Base-by-base conservation (phyloP, 2,113 vertebrate species). In the Rhynchomys soricoides region DNA sequence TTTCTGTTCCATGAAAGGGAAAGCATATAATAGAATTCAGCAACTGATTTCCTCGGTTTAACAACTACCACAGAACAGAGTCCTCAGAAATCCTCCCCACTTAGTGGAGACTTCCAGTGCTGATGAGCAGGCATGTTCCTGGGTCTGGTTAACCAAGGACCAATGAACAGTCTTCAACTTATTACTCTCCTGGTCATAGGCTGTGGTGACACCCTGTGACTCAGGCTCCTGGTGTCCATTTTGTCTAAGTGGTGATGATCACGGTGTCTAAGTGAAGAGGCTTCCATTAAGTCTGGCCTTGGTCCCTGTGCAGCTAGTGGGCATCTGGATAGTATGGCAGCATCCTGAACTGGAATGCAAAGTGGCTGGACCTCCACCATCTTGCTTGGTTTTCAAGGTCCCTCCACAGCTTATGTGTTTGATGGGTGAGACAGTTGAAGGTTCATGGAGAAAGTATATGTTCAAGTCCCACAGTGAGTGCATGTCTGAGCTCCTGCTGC, bases 1-100 rank as follows among this genome's bases (percentile, higher is more conserved):
- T 93, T 96, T 95, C 88, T 95, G 91, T 89, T 92, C 95, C 93
- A 95, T 90, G 96, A 96, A 95, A 95, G 40, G 62, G 93, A 89
- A 93, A 97, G 57, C 12, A 78, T 92, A 92, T 94, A 89, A 95
- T 48, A 95, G 71, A 95, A 96, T 81, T 93, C 93, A 96, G 93
- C 95, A 95, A 95, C 90, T 78, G 90, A 82, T 48, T 37, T 91
- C 5, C 52, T 55, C 68, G 90, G 59, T 83, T 62, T 89, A 93
- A 75, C 91, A 88, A 70, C n/a, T 40, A 37, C 37, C 29, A n/a
- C 75, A 50, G 79, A 93, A 71, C n/a, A 29, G n/a, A n/a, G 86
- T 86, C 11, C 4, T 5, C 22, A 78, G 68, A 50, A 73, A 48
- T 48, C 87, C 50, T 91, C n/a, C 50, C 31, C 2, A 29, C 22